phyloP scores from a whole-genome alignment of 2,888 invertebrate genomes.

The Blomia tropicalis region DNA sequence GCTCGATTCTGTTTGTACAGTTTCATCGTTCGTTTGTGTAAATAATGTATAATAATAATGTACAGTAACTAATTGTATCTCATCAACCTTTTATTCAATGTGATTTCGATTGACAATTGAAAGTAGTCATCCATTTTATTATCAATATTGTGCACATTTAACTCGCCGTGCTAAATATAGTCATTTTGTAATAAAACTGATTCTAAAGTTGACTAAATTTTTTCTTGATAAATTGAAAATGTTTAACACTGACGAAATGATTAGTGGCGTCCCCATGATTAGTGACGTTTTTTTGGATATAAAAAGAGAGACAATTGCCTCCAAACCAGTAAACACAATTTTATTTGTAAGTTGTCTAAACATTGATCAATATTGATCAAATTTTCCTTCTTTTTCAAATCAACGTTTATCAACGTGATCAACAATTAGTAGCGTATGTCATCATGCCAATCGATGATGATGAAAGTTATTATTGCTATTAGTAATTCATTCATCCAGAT shows the following conservation, averaged over 20 bases:
- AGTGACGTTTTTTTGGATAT: background rate
- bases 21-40: background rate
- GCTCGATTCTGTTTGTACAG: background rate
- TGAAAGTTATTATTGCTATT: too few relatives aligned
- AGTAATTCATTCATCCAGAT: too few relatives aligned
- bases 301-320: background rate
- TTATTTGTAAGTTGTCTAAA: too few relatives aligned
- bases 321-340: too few relatives aligned
- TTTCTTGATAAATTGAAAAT: background rate
- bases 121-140: background rate
- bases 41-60: background rate
- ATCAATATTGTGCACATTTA: background rate
- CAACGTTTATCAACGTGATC: too few relatives aligned
- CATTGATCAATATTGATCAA: too few relatives aligned
- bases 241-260: too few relatives aligned
- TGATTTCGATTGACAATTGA: conserved; percentile 4
- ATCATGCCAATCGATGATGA: too few relatives aligned
- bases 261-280: too few relatives aligned
- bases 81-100: background rate
- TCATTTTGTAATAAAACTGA: background rate
- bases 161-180: conserved; percentile 13
- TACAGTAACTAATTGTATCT: background rate
- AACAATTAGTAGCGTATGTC: too few relatives aligned
- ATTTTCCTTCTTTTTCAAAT: too few relatives aligned
- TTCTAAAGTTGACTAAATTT: background rate